phyloP scores from a whole-genome alignment of 2,113 vertebrate species.

The Neotoma lepida region DNA sequence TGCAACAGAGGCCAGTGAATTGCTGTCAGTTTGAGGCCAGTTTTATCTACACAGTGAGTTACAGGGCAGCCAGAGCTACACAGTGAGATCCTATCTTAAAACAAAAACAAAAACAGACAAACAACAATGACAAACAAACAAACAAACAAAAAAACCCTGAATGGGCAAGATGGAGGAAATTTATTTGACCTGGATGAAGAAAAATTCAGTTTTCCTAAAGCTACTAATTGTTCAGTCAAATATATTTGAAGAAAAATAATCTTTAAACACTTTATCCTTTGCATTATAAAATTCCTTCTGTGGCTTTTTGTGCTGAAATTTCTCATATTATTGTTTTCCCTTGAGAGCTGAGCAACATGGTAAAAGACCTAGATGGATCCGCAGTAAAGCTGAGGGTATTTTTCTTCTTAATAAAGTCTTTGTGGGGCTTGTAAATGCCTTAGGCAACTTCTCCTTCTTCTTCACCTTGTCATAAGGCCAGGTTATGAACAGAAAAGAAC shows the following conservation, averaged over 20 bases:
- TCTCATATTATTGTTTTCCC: background rate
- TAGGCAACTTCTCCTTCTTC: constrained; percentile 71
- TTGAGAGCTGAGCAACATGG: background rate
- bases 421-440: constrained; percentile 44
- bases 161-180: background rate
- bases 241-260: background rate
- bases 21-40: background rate
- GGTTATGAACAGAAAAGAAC: constrained; percentile 70
- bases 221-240: constrained; percentile 31
- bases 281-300: constrained; percentile 50
- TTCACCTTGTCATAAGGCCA: constrained; percentile 70
- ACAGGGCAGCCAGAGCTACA: background rate
- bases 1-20: background rate
- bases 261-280: constrained; percentile 43
- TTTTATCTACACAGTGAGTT: background rate
- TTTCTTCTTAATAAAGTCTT: constrained; percentile 74
- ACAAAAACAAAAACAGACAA: background rate
- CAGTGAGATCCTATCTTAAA: background rate
- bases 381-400: constrained; percentile 51
- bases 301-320: constrained; percentile 58
- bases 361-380: constrained; percentile 46
- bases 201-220: constrained; percentile 43
- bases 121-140: background rate
- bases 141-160: background rate
- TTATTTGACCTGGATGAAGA: constrained; percentile 17